These are phyloP conservation scores for Sphecodes monilicornis DNA, from an alignment of 2,888 invertebrate genomes.

Conservation along the genomic window DNA sequence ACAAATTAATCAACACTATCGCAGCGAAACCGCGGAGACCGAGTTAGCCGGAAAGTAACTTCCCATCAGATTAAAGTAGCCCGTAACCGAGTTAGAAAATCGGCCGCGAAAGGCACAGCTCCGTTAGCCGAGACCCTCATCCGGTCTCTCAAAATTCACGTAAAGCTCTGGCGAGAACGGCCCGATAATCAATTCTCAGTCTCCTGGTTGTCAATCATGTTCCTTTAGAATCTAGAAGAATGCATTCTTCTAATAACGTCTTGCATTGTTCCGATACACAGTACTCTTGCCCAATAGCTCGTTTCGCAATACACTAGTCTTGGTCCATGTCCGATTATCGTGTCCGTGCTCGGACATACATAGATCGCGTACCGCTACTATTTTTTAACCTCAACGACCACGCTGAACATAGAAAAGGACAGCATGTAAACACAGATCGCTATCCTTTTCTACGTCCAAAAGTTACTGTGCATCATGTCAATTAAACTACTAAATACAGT, in stretches of 20 bases:
- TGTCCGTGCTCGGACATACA: no score
- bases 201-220: not conserved
- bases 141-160: not conserved
- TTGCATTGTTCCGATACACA: not conserved
- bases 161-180: not conserved
- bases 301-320: no score
- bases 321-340: no score
- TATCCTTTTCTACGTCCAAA: no score
- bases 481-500: no score
- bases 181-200: not conserved
- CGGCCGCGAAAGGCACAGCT: slow-evolving; percentile 32
- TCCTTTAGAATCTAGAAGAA: not conserved
- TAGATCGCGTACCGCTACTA: no score
- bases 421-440: no score
- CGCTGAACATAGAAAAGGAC: no score
- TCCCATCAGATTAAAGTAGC: slow-evolving; percentile 51
- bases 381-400: no score
- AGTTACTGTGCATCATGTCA: no score
- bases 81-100: slow-evolving; percentile 49
- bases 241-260: no score
- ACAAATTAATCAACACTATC: slow-evolving; percentile 63
- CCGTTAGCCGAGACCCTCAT: not conserved
- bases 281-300: no score
- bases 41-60: slow-evolving; percentile 38
- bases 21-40: slow-evolving; percentile 19